Conservation (phyloP, 2,797 vertebrate species). For the Myripristis murdjan region DNA sequence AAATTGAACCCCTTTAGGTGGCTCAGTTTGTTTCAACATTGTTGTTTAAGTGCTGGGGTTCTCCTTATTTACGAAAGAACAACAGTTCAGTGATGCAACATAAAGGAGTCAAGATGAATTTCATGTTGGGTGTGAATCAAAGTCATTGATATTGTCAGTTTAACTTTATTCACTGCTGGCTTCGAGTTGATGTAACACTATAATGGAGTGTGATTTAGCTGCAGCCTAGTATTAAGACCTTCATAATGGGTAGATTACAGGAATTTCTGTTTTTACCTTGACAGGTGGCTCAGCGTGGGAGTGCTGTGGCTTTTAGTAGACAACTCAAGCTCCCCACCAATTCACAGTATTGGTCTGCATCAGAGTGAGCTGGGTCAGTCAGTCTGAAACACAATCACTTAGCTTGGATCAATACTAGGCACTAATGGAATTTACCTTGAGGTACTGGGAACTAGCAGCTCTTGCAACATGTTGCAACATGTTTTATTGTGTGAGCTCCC, state of each 20-base stretch:
- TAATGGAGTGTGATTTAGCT: background rate
- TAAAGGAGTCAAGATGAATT: background rate
- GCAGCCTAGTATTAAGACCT: too few species aligned
- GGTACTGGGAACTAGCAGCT: slow-evolving; percentile 69
- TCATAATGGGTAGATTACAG: background rate
- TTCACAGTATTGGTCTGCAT: slow-evolving; percentile 49
- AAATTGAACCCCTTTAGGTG: background rate
- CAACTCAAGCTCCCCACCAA: slow-evolving; percentile 8
- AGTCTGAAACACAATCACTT: slow-evolving; percentile 70
- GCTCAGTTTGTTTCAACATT: slow-evolving; percentile 1
- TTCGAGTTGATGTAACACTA: background rate
- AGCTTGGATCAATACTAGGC: slow-evolving; percentile 67
- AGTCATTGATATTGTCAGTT: slow-evolving; percentile 1
- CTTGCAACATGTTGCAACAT: slow-evolving; percentile 83
- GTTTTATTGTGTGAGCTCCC: slow-evolving; percentile 79
- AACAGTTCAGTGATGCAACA: slow-evolving; percentile 24
- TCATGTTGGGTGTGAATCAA: background rate
- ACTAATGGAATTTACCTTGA: slow-evolving; percentile 81
- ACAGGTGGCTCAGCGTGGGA: background rate
- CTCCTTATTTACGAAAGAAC: slow-evolving; percentile 31
- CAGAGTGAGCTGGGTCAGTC: slow-evolving; percentile 45
- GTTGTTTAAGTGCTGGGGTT: background rate
- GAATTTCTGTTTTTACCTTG: background rate
- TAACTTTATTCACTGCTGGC: background rate
- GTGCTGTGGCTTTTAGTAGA: slow-evolving; percentile 9